Base-by-base conservation (phyloP, 1,140 invertebrate genomes). In the Aphidius gifuensis region DNA sequence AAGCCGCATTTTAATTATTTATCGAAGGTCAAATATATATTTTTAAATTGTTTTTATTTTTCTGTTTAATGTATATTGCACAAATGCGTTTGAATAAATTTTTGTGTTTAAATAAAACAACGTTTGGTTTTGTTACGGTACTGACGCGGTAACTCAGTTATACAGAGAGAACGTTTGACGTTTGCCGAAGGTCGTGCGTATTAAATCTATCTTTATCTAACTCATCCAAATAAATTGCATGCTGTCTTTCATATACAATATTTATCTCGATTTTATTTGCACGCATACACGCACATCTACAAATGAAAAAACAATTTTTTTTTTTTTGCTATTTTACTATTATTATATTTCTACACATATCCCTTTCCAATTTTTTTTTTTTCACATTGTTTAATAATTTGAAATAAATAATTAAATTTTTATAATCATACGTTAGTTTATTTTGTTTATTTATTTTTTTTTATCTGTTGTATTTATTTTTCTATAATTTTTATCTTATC, bases 101-200 rank as follows among this genome's bases (percentile, higher is more conserved):
- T 2, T 32, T 32, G 16, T 16, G 16, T 16, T 16, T 16, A 16
- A 16, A 16, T 32, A 32, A 32, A 32, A 32, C 23, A 32, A 32
- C 23, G 23, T 32, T 32, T 32, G 23, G 23, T 32, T 32, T 60
- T 55, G 61, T 60, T 64, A 64, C 65, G 68, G 61, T 60, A 56
- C 66, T 66, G 62, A 32, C 61, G 38, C 42, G 59, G 50, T 46
- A 60, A 43, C 55, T 64, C 64, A 51, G 42, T 62, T 51, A 16
- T 16, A 32, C 23, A 32, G 23, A 32, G 23, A 32, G 63, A 64
- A 65, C 67, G 61, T 70, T 72, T 70, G 69, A 72, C 69, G 71
- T 72, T 72, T 70, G 61, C 62, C 66, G 71, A 72, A 72, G 69
- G 69, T 69, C 71, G 64, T 61, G 58, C 48, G 32, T 66, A 61